These are phyloP conservation scores for Actinia tenebrosa DNA, from an alignment of 64 coral and sea anemone genomes.

Conservation along the genomic window DNA sequence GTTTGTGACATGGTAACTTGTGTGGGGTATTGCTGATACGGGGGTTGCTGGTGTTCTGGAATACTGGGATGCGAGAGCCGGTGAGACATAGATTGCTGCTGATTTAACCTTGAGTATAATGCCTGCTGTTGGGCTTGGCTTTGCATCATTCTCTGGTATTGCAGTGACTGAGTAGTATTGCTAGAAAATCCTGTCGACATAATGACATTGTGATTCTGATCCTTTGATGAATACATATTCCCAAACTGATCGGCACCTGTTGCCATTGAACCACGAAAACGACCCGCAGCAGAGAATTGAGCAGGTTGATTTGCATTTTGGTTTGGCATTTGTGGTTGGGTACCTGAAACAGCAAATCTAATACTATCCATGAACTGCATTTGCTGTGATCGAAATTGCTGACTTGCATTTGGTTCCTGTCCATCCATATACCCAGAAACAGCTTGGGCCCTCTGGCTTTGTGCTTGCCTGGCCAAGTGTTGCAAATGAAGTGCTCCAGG, in stretches of 20 bases:
- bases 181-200: conserved; percentile 25
- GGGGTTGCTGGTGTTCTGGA: conserved; percentile 27
- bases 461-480: conserved; percentile 59
- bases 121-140: conserved; percentile 3
- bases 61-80: conserved; percentile 16
- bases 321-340: conserved; percentile 33
- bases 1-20: conserved; percentile 1
- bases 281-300: background rate
- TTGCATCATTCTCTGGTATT: conserved; percentile 28
- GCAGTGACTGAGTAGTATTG: background rate
- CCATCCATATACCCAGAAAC: conserved; percentile 32
- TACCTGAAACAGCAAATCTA: conserved; percentile 22
- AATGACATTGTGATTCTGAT: conserved; percentile 28
- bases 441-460: conserved; percentile 41
- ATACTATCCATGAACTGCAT: conserved; percentile 13
- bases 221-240: conserved; percentile 26
- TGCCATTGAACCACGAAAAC: conserved; percentile 20
- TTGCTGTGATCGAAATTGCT: conserved; percentile 30
- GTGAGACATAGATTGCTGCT: conserved; percentile 12
- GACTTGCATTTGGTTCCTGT: conserved; percentile 28
- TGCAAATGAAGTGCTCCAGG: conserved; percentile 46
- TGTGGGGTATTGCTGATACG: background rate
- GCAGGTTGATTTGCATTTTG: background rate
- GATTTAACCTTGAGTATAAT: background rate
- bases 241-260: conserved; percentile 18